phyloP scores from a whole-genome alignment of 2,888 invertebrate species.

The Lysandra coridon region DNA sequence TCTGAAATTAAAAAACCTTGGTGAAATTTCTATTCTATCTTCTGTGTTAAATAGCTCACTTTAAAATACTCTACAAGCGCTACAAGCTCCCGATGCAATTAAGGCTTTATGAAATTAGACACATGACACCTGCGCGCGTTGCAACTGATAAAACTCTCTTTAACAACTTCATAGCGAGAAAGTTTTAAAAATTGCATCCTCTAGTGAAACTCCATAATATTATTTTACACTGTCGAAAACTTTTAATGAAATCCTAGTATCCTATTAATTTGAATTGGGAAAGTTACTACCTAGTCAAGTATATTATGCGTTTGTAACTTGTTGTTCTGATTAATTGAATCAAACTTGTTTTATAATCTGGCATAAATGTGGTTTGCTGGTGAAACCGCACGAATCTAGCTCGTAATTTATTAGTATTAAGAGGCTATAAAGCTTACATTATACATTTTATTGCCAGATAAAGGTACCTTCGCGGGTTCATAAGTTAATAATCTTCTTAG shows the following conservation, averaged over 20 bases:
- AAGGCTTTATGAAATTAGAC: not conserved
- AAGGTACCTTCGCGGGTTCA: constrained; percentile 25
- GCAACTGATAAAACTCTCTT: constrained; percentile 7
- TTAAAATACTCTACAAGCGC: not conserved
- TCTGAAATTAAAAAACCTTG: too few species aligned
- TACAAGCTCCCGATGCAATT: not conserved
- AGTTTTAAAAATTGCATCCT: constrained; percentile 2
- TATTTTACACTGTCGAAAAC: not conserved
- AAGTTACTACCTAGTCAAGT: not conserved
- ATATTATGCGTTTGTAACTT: not conserved
- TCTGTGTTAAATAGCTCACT: not conserved
- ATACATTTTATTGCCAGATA: constrained; percentile 25
- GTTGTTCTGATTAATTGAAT: not conserved
- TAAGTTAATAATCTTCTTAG: constrained; percentile 27
- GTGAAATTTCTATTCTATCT: not conserved
- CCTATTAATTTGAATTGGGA: not conserved
- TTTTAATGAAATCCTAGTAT: not conserved
- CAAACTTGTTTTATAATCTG: not conserved
- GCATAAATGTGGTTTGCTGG: not conserved
- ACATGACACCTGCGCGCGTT: not conserved
- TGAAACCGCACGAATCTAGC: not conserved
- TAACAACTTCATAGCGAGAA: not conserved
- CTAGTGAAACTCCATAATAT: not conserved
- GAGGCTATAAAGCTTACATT: constrained; percentile 18
- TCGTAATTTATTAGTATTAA: constrained; percentile 19